phyloP scores from a whole-genome alignment of 2,888 invertebrate genomes.

The Tachina grossa region DNA sequence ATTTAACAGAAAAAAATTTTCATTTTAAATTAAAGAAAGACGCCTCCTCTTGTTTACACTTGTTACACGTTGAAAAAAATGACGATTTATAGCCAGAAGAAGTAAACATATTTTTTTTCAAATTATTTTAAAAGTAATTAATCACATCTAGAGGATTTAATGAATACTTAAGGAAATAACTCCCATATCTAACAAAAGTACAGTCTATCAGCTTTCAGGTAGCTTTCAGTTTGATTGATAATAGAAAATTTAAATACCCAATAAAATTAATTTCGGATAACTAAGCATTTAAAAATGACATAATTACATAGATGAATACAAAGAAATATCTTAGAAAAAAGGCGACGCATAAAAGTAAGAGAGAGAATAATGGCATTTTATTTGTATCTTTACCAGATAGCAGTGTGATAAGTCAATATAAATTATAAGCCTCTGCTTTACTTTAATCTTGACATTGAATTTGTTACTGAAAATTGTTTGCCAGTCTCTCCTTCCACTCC shows the following conservation, averaged over 20 bases:
- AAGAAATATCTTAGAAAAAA: neutral
- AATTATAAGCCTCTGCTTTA: conserved; percentile 6
- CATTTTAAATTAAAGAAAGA: conserved; percentile 30
- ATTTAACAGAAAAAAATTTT: neutral
- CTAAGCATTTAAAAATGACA: conserved; percentile 17
- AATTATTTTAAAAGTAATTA: conserved; percentile 55
- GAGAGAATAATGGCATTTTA: neutral
- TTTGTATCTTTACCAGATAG: neutral
- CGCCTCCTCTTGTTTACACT: conserved; percentile 53
- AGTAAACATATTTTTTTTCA: conserved; percentile 3
- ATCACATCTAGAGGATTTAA: conserved; percentile 52
- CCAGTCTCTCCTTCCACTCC: conserved; percentile 20
- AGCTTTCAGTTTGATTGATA: conserved; percentile 43
- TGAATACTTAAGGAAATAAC: neutral
- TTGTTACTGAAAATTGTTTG: neutral
- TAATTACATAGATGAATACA: neutral
- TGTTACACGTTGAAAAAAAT: conserved; percentile 44
- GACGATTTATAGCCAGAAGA: conserved; percentile 25
- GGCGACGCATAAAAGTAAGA: neutral
- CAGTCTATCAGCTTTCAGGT: neutral
- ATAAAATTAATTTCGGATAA: neutral
- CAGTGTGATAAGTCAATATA: conserved; percentile 12
- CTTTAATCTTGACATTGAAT: conserved; percentile 26
- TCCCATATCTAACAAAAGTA: neutral
- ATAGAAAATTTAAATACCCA: neutral